A percentile compares a stretch with the other conserved stretches of the same genome.
Evolutionary conservation across 92 coral and sea anemone genomes (phyloP).

Genomic region (Phymanthus crucifer): DNA sequence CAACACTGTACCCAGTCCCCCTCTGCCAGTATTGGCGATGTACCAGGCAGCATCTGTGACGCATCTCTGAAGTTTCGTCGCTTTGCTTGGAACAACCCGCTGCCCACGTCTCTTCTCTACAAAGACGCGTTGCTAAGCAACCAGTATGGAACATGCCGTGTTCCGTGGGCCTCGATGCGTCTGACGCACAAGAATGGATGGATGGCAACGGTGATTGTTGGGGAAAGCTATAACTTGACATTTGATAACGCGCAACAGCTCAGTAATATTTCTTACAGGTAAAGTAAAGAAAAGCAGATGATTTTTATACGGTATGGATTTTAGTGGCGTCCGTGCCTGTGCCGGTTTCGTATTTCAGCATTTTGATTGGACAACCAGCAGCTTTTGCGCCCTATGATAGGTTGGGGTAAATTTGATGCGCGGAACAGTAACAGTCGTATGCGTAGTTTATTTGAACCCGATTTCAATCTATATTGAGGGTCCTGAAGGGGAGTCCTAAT

Average conservation of each 20-base stretch:
- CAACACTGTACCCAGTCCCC: slow-evolving; percentile 68
- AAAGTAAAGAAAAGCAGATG: background rate
- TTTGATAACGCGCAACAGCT: slow-evolving; percentile 71
- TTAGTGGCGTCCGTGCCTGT: background rate
- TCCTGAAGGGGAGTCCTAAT: too few relatives aligned
- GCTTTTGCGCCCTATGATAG: too few relatives aligned
- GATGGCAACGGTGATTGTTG: slow-evolving; percentile 75
- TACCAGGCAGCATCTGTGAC: slow-evolving; percentile 71
- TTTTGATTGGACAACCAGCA: too few relatives aligned
- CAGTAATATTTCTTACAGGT: slow-evolving; percentile 88
- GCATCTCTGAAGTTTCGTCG: slow-evolving; percentile 72
- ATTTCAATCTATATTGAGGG: too few relatives aligned
- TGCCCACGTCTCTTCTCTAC: slow-evolving; percentile 59
- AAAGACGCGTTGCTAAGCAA: slow-evolving; percentile 71
- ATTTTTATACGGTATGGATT: too few relatives aligned
- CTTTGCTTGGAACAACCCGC: slow-evolving; percentile 74
- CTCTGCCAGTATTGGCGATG: slow-evolving; percentile 59
- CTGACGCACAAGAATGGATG: slow-evolving; percentile 78
- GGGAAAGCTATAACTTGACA: slow-evolving; percentile 66
- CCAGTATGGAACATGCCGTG: slow-evolving; percentile 60
- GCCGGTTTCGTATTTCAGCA: too few relatives aligned
- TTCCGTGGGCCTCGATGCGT: slow-evolving; percentile 77
- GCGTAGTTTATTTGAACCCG: too few relatives aligned
- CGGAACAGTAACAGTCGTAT: too few relatives aligned
- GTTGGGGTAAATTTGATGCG: too few relatives aligned